Evolutionary conservation across 64 coral and sea anemone genomes (phyloP).

Genomic region (Pachyseris speciosa): DNA sequence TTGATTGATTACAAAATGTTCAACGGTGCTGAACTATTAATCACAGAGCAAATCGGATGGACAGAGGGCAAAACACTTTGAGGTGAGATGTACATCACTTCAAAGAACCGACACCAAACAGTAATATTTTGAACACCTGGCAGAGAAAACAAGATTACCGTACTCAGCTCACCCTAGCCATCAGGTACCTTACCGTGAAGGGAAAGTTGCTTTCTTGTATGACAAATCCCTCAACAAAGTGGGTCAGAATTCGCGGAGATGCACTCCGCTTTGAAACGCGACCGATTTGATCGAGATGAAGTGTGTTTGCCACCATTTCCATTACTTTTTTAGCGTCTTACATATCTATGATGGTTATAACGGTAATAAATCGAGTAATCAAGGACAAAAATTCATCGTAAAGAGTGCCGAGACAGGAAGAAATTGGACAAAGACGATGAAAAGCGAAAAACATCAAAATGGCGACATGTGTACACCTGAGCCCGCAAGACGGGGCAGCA

Average conservation of each 20-base stretch:
- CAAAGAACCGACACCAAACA: too few relatives aligned
- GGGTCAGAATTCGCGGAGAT: conserved; percentile 83
- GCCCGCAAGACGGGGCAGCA: neutral
- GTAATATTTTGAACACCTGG: too few relatives aligned
- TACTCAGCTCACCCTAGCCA: too few relatives aligned
- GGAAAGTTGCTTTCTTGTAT: conserved; percentile 99
- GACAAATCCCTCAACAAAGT: conserved; percentile 96
- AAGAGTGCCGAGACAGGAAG: neutral
- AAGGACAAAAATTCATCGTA: neutral
- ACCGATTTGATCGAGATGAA: conserved; percentile 48
- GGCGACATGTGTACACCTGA: conserved; percentile 29
- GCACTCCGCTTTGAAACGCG: conserved; percentile 66
- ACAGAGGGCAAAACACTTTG: too few relatives aligned
- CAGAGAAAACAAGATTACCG: too few relatives aligned
- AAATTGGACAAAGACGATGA: conserved; percentile 9
- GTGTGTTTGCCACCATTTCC: conserved; percentile 86
- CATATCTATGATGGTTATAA: neutral
- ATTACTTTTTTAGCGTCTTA: conserved; percentile 58
- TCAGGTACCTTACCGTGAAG: conserved; percentile 97
- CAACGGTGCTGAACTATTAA: too few relatives aligned
- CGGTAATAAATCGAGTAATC: neutral
- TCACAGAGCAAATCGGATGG: too few relatives aligned
- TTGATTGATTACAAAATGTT: too few relatives aligned
- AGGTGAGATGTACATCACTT: too few relatives aligned
- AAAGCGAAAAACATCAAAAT: conserved; percentile 19